Evolutionary conservation across 2,113 vertebrate species (phyloP).

Genomic region (Osmerus mordax): DNA sequence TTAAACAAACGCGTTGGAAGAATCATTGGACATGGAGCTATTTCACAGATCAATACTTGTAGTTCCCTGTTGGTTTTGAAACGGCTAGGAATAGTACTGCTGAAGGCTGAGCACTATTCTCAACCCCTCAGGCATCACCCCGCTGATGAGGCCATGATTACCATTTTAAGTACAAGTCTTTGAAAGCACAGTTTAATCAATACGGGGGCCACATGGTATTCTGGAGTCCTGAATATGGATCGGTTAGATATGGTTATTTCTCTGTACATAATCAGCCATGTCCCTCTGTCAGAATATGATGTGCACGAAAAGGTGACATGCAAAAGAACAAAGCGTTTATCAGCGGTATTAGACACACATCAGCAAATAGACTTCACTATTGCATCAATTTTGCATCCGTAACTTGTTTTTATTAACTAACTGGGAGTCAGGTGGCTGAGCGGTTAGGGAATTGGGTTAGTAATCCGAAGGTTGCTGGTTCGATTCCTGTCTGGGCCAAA

Average conservation of each 20-base stretch:
- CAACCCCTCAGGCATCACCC: conserved; percentile 8
- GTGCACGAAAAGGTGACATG: background rate
- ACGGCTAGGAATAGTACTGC: conserved; percentile 35
- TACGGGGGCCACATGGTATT: conserved; percentile 18
- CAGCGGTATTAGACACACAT: conserved; percentile 3
- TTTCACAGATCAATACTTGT: conserved; percentile 45
- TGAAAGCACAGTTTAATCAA: conserved; percentile 24
- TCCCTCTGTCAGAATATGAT: background rate
- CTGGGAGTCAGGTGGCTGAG: too few species aligned
- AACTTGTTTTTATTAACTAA: background rate
- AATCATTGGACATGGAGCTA: conserved; percentile 30
- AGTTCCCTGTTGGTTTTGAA: conserved; percentile 24
- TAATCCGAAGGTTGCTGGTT: too few species aligned
- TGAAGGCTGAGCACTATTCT: conserved; percentile 39
- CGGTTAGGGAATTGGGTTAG: too few species aligned
- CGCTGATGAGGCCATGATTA: conserved; percentile 36
- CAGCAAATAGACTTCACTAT: background rate
- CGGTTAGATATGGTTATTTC: conserved; percentile 24
- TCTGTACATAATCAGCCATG: background rate
- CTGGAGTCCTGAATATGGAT: conserved; percentile 28
- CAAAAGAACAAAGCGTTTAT: background rate
- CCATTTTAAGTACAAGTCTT: conserved; percentile 50
- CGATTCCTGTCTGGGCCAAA: too few species aligned
- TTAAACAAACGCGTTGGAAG: conserved; percentile 21
- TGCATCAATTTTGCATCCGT: background rate